Evolutionary conservation across 2,797 vertebrate species (phyloP).

Genomic region (Lycodopsis pacificus): DNA sequence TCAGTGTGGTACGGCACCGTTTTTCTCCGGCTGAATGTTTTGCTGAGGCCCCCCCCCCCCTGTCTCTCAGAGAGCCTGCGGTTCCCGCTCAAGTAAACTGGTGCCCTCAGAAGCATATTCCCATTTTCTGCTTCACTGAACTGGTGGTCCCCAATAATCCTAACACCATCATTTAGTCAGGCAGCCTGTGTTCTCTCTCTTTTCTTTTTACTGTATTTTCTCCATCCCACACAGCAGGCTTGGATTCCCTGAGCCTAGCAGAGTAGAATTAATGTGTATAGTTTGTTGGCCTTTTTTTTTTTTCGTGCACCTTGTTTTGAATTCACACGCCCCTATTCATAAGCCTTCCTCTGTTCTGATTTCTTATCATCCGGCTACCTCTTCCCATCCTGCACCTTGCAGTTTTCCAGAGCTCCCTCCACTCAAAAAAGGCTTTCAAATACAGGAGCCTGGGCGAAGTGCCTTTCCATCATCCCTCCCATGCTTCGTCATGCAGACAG

Average conservation of each 20-base stretch:
- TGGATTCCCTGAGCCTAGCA: slow-evolving; percentile 70
- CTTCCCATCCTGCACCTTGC: slow-evolving; percentile 18
- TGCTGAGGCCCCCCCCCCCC: slow-evolving; percentile 59
- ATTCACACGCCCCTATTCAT: slow-evolving; percentile 37
- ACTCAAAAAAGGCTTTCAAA: slow-evolving; percentile 59
- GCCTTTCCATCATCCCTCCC: slow-evolving; percentile 72
- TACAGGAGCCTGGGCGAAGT: slow-evolving; percentile 48
- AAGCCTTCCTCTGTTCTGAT: slow-evolving; percentile 48
- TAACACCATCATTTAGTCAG: slow-evolving; percentile 86
- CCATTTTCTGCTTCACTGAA: slow-evolving; percentile 88
- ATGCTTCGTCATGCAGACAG: slow-evolving; percentile 71
- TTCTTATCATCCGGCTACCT: slow-evolving; percentile 40
- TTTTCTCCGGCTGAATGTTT: slow-evolving; percentile 50
- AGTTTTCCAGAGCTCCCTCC: slow-evolving; percentile 33
- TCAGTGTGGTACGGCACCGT: slow-evolving; percentile 20
- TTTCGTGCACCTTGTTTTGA: slow-evolving; percentile 61
- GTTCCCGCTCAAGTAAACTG: slow-evolving; percentile 77
- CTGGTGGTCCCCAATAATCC: slow-evolving; percentile 85
- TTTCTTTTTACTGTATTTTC: slow-evolving; percentile 61
- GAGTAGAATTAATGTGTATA: slow-evolving; percentile 75
- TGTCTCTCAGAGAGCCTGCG: slow-evolving; percentile 67
- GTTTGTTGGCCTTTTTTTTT: slow-evolving; percentile 56
- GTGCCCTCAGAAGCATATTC: slow-evolving; percentile 82
- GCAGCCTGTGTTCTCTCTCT: slow-evolving; percentile 68
- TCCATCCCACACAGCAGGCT: slow-evolving; percentile 67